Evolutionary conservation across 1,140 invertebrate genomes (phyloP).

Genomic region (Calliphora vicina): DNA sequence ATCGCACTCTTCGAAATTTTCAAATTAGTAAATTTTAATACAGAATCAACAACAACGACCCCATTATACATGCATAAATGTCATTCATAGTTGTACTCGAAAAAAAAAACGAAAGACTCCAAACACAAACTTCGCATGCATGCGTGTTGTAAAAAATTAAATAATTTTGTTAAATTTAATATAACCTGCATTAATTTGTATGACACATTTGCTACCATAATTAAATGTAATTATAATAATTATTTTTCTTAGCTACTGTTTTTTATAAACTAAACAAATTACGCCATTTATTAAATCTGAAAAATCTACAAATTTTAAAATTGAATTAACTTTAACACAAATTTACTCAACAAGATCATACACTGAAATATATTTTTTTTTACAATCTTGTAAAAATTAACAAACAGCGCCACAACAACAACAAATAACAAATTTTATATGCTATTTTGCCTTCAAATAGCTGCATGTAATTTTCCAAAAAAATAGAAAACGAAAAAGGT

Average conservation of each 20-base stretch:
- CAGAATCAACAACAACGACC: no score
- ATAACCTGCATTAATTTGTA: no score
- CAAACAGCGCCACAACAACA: neutral
- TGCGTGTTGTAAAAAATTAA: no score
- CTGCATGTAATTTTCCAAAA: neutral
- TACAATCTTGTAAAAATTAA: neutral
- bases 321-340: neutral
- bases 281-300: neutral
- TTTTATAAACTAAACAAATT: neutral
- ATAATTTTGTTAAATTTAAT: no score
- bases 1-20: no score
- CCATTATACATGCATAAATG: no score
- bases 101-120: no score
- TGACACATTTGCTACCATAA: no score
- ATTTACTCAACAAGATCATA: neutral
- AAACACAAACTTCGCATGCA: no score
- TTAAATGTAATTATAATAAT: no score
- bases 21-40: no score
- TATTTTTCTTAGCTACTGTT: neutral
- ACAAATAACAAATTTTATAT: neutral
- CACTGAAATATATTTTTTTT: neutral
- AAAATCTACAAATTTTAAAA: neutral
- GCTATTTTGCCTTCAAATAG: neutral
- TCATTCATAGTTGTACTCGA: no score
- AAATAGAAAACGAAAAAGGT: neutral